Base-by-base conservation (phyloP, 1,140 invertebrate species). In the Musca domestica region DNA sequence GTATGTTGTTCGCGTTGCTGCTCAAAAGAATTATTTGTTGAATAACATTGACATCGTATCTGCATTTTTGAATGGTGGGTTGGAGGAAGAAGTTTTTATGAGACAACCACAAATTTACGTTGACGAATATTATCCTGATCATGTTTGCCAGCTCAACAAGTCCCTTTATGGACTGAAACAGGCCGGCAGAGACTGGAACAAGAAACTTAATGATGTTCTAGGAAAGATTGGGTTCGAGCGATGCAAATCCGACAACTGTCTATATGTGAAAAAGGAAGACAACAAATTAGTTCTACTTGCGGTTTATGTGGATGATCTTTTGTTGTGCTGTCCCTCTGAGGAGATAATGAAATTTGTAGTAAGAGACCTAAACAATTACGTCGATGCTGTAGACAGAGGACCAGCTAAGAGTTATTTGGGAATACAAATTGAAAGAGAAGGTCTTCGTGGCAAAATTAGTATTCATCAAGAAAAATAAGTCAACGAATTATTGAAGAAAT, bases 1-100 rank as follows among this genome's bases (percentile, higher is more conserved):
- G n/a, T n/a, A n/a, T n/a, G n/a, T n/a, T n/a, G n/a, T n/a, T n/a
- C n/a, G n/a, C n/a, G n/a, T n/a, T n/a, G n/a, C n/a, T n/a, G n/a
- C n/a, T n/a, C n/a, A n/a, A n/a, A n/a, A n/a, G n/a, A n/a, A n/a
- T n/a, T n/a, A n/a, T n/a, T n/a, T n/a, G n/a, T n/a, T n/a, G n/a
- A n/a, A n/a, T n/a, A n/a, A n/a, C n/a, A 67, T 81, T 23, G 80
- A 83, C 70, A 71, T 82, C 9, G 64, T 48, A 65, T 76, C 73
- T 10, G 76, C 81, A 12, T 84, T 81, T 66, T 69, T 84, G 19
- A 74, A 83, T 71, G 74, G 78, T 20, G 52, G 75, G 2, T 64
- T 83, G 20, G 30, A 81, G 1, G 79, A 83, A 67, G 70, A 72
- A 65, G 71, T 83, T 15, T 82, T 74, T 52, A 82, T 84, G 76